A percentile compares a stretch with the other conserved stretches of the same genome.
These are phyloP conservation scores for Silvanus unidentatus DNA, from an alignment of 2,888 invertebrate genomes.

Conservation along the genomic window DNA sequence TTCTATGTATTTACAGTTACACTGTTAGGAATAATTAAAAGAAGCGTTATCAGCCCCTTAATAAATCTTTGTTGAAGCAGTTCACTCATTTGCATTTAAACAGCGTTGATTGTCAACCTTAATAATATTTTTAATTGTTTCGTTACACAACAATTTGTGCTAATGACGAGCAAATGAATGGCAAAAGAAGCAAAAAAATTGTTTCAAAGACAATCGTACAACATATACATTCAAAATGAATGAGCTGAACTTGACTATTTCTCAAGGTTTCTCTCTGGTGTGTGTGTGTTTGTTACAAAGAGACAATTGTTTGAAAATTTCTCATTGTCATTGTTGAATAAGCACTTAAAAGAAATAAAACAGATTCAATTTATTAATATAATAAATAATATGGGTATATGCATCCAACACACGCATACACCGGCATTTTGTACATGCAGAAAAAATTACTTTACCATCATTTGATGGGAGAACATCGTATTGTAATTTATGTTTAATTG, in stretches of 20 bases:
- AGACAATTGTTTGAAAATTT: slow-evolving; percentile 19
- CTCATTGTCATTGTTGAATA: slow-evolving; percentile 23
- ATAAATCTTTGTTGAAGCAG: too few species aligned
- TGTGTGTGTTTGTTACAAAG: background rate
- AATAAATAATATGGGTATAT: background rate
- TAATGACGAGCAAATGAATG: slow-evolving; percentile 2
- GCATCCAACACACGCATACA: background rate
- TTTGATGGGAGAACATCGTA: background rate
- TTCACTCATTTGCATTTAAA: too few species aligned
- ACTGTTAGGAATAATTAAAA: too few species aligned
- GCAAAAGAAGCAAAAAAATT: background rate
- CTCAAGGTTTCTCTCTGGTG: background rate
- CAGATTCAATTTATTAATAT: slow-evolving; percentile 9
- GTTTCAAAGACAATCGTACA: background rate
- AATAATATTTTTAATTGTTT: slow-evolving; percentile 1
- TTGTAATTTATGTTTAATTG: too few species aligned
- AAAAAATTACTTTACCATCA: background rate
- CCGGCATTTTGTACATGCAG: background rate
- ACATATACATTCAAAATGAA: background rate
- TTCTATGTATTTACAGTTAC: too few species aligned
- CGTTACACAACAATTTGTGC: background rate
- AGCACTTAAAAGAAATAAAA: slow-evolving; percentile 16
- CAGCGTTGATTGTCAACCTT: too few species aligned
- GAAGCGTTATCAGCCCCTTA: too few species aligned
- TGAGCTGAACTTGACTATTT: slow-evolving; percentile 3